Conservation (phyloP, 2,113 vertebrate genomes). For the Melanerpes aurifrons region DNA sequence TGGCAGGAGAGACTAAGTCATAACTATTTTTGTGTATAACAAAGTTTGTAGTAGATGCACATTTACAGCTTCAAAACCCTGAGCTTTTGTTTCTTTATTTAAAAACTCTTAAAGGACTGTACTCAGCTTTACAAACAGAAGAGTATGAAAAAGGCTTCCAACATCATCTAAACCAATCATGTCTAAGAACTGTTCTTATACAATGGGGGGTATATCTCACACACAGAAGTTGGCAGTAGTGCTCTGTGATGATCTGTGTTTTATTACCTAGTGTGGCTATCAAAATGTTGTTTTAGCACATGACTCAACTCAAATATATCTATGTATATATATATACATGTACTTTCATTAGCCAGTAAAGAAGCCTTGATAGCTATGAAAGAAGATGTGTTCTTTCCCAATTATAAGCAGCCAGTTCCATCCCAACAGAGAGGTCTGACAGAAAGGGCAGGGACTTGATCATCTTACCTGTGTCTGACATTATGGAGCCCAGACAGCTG, state of each 20-base stretch:
- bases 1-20: background rate
- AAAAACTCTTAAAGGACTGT: background rate
- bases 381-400: background rate
- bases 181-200: background rate
- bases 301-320: background rate
- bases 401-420: background rate
- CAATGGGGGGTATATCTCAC: background rate
- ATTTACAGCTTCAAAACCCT: background rate
- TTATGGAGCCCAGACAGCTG: slow-evolving; percentile 8
- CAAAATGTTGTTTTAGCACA: background rate
- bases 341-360: background rate
- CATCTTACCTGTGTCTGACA: slow-evolving; percentile 36
- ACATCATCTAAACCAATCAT: background rate
- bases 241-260: background rate
- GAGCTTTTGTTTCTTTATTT: background rate
- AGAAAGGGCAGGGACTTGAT: slow-evolving; percentile 34
- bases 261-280: background rate
- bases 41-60: background rate
- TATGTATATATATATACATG: background rate
- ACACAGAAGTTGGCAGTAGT: background rate
- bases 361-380: background rate
- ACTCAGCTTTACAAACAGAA: background rate
- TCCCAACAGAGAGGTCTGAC: background rate
- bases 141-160: background rate
- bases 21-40: background rate